Percentiles rank a stretch among this genome's conserved stretches.
Evolutionary conservation across 2,888 invertebrate species (phyloP).

Genomic region (Melinaea marsaeus): DNA sequence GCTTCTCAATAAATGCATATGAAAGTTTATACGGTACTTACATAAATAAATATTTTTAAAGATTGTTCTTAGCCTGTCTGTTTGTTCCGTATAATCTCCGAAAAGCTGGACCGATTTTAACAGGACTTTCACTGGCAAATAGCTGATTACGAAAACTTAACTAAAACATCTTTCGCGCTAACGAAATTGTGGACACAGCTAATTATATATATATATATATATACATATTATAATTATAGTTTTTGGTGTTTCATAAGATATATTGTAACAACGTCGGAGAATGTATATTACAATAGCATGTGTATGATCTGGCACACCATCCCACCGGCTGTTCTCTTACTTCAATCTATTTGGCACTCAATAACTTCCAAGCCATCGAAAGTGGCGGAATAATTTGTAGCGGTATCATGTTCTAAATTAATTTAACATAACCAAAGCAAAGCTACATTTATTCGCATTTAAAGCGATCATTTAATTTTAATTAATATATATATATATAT

Average conservation of each 20-base stretch:
- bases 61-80: too few relatives aligned
- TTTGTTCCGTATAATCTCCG: too few relatives aligned
- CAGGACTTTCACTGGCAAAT: too few relatives aligned
- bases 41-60: too few relatives aligned
- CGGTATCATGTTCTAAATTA: constrained; percentile 25
- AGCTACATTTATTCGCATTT: constrained; percentile 20
- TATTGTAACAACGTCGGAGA: constrained; percentile 65
- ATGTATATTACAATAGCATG: constrained; percentile 63
- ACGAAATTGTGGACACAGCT: constrained; percentile 1
- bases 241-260: constrained; percentile 60
- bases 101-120: too few relatives aligned
- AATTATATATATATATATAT: background rate
- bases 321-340: constrained; percentile 61
- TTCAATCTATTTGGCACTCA: constrained; percentile 72
- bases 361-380: constrained; percentile 57
- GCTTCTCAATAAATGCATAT: too few relatives aligned
- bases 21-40: too few relatives aligned
- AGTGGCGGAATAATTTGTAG: constrained; percentile 61
- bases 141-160: too few relatives aligned
- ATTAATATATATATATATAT: background rate
- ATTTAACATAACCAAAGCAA: constrained; percentile 24
- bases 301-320: constrained; percentile 62
- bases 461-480: constrained; percentile 6
- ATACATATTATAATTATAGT: constrained; percentile 44
- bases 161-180: too few relatives aligned